Base-by-base conservation (phyloP, 1,140 invertebrate genomes). In the Euura saliciscinereae region DNA sequence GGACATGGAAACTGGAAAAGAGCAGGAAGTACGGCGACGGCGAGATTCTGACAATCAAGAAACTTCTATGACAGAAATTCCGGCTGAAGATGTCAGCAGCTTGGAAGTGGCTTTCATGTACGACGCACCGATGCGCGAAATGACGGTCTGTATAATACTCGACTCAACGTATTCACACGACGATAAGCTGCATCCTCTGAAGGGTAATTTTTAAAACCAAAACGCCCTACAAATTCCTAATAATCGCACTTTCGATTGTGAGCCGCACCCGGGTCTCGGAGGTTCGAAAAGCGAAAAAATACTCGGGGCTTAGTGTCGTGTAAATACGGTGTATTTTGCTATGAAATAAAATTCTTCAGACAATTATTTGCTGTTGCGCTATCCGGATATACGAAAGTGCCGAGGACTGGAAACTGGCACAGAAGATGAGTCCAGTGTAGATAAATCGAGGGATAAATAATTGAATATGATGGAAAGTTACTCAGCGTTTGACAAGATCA, bases 81-180 rank as follows among this genome's bases (percentile, higher is more conserved):
- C 79, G 69, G 69, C 66, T 59, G 86, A 87, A 28, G 91, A 91
- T 78, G 93, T 94, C 82, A 94, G 94, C 6, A 91, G 91, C 72
- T 87, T 98, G 68, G 96, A 98, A 84, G 92, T 97, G 44, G 95
- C 95, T 8, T 92, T 98, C 80, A 88, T 94, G 10, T 98, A 97
- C 83, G 95, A 98, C 82, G 93, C 95, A 4, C 93, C 94, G 4
- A 94, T 96, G 85, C 90, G 93, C 13, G 96, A 94, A 84, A 96
- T 98, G 94, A 96, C 94, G 43, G 93, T 93, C 10, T 13, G 43
- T 66, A 45, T 71, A 44, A 11, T 28, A 8, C 7, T 8, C 7
- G 43, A 67, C 7, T 8, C n/a, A 67, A 11, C 43, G 13, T 11
- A 67, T 67, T 11, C 2, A 67, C n/a, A 67, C 43, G 2, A 11